Base-by-base conservation (phyloP, 2,797 vertebrate genomes). In the Chanos chanos region DNA sequence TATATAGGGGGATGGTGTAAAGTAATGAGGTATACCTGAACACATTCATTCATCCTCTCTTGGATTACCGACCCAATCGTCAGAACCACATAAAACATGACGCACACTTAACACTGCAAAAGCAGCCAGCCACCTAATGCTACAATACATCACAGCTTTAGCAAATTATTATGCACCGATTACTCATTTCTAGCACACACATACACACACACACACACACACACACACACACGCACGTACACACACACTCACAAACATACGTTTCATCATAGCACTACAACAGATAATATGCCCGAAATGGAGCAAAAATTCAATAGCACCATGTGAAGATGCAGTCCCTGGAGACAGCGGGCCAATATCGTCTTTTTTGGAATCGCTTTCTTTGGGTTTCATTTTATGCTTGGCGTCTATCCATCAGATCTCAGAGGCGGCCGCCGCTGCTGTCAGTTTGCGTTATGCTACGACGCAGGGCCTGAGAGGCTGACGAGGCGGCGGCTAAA, bases 241-340 rank as follows among this genome's bases (percentile, higher is more conserved):
- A 59, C 7, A 37, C 7, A 18, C 22, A 15, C 39, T 47, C 25
- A 61, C 47, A n/a, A n/a, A n/a, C n/a, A n/a, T 40, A 61, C 39
- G 34, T 36, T 53, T 43, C 49, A n/a, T n/a, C n/a, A n/a, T n/a
- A n/a, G n/a, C 21, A 43, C 60, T 60, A 62, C 13, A 3, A 39
- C 33, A 27, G 44, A 45, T 55, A 58, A 41, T 34, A 28, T 52
- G 69, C 58, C 37, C 59, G 24, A 36, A 39, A 61, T 33, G 39
- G 45, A 62, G 60, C 49, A 64, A 24, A 15, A 49, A 36, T 39
- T 53, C 53, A 44, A 37, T 16, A n/a, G 10, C 66, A n/a, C n/a
- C 22, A 63, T 27, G 16, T 57, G 56, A 53, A 74, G 68, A 73
- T 64, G 72, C 77, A 77, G 72, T 64, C 53, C 68, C 70, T 55